Conservation (phyloP, 2,888 invertebrate species). For the Ophraella communa region DNA sequence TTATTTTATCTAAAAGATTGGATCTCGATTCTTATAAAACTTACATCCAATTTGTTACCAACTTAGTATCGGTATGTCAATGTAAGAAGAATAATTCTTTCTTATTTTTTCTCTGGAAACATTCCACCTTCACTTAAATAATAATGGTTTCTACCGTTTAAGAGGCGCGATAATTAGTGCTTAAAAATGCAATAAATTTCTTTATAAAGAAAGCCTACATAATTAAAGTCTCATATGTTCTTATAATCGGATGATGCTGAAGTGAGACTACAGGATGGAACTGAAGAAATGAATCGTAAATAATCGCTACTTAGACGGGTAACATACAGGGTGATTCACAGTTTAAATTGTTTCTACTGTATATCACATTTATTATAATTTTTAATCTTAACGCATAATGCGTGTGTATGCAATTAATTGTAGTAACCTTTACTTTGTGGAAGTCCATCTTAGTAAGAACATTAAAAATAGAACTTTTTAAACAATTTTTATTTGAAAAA, state of each 20-base stretch:
- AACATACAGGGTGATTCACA: no score
- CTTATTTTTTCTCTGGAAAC: conserved; percentile 8
- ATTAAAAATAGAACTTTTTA: no score
- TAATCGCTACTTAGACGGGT: no score
- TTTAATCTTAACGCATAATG: no score
- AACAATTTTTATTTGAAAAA: no score
- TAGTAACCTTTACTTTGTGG: no score
- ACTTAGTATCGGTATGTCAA: conserved; percentile 16
- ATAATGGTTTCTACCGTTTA: conserved; percentile 26
- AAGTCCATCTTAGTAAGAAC: no score
- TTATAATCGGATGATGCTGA: conserved; percentile 40
- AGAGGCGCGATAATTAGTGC: conserved; percentile 25
- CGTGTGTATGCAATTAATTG: no score
- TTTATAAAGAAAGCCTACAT: conserved; percentile 37
- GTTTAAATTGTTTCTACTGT: no score
- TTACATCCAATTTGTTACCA: conserved; percentile 24
- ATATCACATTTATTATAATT: no score
- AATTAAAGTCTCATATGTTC: conserved; percentile 43
- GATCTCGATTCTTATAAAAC: conserved; percentile 3
- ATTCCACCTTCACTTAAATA: conserved; percentile 11
- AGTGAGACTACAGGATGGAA: not conserved
- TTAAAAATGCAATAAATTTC: conserved; percentile 28
- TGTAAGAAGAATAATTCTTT: conserved; percentile 10
- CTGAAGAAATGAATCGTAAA: not conserved
- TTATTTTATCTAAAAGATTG: conserved; percentile 7